Base-by-base conservation (phyloP, 2,797 vertebrate species). In the Phrynocephalus vlangalii region DNA sequence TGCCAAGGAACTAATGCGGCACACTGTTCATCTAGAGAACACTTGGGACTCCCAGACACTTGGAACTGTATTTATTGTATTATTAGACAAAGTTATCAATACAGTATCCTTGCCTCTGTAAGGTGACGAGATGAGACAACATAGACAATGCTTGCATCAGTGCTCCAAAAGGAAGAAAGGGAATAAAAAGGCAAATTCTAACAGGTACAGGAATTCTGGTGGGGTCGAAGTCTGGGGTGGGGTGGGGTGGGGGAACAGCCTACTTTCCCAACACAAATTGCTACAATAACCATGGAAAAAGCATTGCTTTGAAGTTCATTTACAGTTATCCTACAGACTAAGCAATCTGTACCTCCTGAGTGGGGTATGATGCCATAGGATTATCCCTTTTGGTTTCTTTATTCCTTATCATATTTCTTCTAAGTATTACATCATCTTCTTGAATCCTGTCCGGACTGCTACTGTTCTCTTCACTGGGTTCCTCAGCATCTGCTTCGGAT, bases 401-500 rank as follows among this genome's bases (percentile, higher is more conserved):
- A 77, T 95, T 95, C 84, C 93, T 90, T 91, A 96, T 91, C 30
- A 89, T 38, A 87, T 96, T 97, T 88, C 96, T 97, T 88, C 96
- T 97, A 77, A 96, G 89, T 66, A 96, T 93, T 33, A 95, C 92
- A 71, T 97, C 97, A 77, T 97, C 97, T 95, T 96, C 94, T 24
- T 96, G 96, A 90, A 96, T 96, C 85, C 96, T 97, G 0, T 95
- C 96, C 18, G 97, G 97, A 85, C 98, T 97, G 84, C 97, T 96
- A 33, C 96, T 94, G 85, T 97, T 97, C 82, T 98, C 97, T 0
- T 97, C 97, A 10, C 98, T 98, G 0, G 94, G 97, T 92, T 99
- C 99, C 91, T 99, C 99, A n/a, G 99, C 98, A 3, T 99, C 98
- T 7, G 97, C 98, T 91, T 99, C 99, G 0, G 98, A 99, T 70